Evolutionary conservation across 1,140 invertebrate species (phyloP).

Genomic region (Drosophila nikananu): DNA sequence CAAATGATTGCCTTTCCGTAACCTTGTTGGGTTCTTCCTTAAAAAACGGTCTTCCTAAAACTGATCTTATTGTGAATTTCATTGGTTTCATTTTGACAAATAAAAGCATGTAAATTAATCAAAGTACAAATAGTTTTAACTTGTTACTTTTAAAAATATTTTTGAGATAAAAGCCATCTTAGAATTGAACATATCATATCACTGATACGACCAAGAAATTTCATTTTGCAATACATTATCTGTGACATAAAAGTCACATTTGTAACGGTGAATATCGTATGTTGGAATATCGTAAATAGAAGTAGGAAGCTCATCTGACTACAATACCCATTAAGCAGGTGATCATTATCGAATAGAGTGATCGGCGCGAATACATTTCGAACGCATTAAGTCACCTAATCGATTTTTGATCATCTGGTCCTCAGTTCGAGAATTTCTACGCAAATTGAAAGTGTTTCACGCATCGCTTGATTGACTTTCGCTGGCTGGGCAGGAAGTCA

Average conservation of each 20-base stretch:
- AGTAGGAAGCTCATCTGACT: too few species aligned
- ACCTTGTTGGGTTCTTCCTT: not conserved
- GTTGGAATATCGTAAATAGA: not conserved
- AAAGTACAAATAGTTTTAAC: not conserved
- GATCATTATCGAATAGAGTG: slow-evolving; percentile 6
- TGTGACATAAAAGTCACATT: not conserved
- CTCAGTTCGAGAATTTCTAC: not conserved
- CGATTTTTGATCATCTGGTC: slow-evolving; percentile 29
- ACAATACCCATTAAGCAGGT: not conserved
- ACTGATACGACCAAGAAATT: not conserved
- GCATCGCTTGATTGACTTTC: slow-evolving; percentile 36
- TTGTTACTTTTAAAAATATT: not conserved
- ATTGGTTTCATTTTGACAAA: too few species aligned
- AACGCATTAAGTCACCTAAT: slow-evolving; percentile 16
- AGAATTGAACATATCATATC: not conserved
- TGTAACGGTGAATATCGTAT: not conserved
- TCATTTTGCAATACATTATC: not conserved
- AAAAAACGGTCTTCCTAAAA: not conserved
- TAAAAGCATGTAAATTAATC: too few species aligned
- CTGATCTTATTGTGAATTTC: not conserved
- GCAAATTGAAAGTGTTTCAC: not conserved
- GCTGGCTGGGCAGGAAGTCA: slow-evolving; percentile 42
- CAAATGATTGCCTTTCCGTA: not conserved
- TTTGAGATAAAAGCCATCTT: not conserved
- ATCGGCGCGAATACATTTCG: slow-evolving; percentile 3